These are phyloP conservation scores for Pycnonotus jocosus DNA, from an alignment of 2,113 vertebrate species.

Conservation along the genomic window DNA sequence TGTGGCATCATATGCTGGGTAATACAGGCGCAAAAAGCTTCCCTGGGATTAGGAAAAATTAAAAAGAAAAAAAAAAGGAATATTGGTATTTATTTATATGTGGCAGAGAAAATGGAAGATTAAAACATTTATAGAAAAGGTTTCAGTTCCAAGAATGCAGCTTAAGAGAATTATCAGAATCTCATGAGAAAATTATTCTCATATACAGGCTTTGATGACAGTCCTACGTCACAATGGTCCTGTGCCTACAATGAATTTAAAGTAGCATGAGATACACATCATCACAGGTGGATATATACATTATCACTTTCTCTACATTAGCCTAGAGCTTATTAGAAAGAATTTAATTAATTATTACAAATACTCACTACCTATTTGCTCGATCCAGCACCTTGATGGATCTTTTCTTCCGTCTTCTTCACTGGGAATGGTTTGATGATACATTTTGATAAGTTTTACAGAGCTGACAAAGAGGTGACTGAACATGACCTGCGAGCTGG, in stretches of 20 bases:
- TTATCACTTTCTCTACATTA: neutral
- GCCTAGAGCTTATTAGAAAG: neutral
- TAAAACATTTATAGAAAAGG: neutral
- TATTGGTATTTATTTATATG: neutral
- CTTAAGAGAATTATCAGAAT: neutral
- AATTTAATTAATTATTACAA: neutral
- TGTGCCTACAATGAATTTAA: neutral
- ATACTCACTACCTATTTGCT: neutral
- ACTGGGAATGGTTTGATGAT: neutral
- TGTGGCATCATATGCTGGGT: conserved; percentile 76
- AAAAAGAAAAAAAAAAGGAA: neutral
- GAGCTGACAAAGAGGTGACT: neutral
- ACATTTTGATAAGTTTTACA: neutral
- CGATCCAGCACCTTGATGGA: neutral
- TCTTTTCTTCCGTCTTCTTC: neutral
- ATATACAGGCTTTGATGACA: neutral
- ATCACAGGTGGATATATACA: neutral
- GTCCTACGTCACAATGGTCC: neutral
- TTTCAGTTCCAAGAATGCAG: neutral
- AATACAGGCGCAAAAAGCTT: conserved; percentile 89
- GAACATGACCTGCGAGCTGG: neutral
- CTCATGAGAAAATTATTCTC: neutral
- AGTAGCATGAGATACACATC: neutral
- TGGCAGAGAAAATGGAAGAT: neutral
- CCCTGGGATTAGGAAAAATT: conserved; percentile 68